These are phyloP conservation scores for Petrophora chlorosata DNA, from an alignment of 2,888 invertebrate genomes.

Conservation along the genomic window DNA sequence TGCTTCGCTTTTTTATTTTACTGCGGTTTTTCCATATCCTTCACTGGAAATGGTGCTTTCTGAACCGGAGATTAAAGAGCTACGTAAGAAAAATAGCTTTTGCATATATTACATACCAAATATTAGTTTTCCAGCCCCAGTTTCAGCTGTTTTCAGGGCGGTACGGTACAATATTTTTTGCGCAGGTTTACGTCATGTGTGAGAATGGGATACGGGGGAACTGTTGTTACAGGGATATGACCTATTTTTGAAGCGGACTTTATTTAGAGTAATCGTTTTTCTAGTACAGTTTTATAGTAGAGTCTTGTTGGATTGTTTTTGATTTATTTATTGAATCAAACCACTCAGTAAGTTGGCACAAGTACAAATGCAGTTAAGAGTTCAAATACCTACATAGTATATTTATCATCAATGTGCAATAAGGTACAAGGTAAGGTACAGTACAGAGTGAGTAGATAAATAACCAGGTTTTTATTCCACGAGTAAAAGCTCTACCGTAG, in stretches of 20 bases:
- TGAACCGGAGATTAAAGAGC: neutral
- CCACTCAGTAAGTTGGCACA: too few species aligned
- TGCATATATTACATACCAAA: neutral
- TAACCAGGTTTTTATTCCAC: too few species aligned
- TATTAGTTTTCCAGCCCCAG: neutral
- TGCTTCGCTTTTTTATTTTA: constrained; percentile 53
- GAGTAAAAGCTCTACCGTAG: too few species aligned
- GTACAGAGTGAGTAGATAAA: too few species aligned
- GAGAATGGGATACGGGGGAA: constrained; percentile 54
- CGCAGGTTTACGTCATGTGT: constrained; percentile 60
- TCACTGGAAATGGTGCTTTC: constrained; percentile 10
- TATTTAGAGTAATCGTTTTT: constrained; percentile 47
- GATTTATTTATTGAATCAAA: too few species aligned
- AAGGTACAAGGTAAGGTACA: too few species aligned
- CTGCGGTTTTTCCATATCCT: constrained; percentile 39
- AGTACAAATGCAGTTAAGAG: too few species aligned
- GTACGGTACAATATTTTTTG: constrained; percentile 53
- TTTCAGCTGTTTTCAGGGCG: constrained; percentile 36
- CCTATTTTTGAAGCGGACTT: constrained; percentile 61
- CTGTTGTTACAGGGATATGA: constrained; percentile 72
- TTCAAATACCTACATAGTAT: too few species aligned
- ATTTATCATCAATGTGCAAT: too few species aligned
- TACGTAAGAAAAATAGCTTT: neutral
- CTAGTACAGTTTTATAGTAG: constrained; percentile 13
- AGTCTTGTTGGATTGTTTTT: neutral